Evolutionary conservation across 1,140 invertebrate genomes (phyloP).

Genomic region (Polypedilum pembai): DNA sequence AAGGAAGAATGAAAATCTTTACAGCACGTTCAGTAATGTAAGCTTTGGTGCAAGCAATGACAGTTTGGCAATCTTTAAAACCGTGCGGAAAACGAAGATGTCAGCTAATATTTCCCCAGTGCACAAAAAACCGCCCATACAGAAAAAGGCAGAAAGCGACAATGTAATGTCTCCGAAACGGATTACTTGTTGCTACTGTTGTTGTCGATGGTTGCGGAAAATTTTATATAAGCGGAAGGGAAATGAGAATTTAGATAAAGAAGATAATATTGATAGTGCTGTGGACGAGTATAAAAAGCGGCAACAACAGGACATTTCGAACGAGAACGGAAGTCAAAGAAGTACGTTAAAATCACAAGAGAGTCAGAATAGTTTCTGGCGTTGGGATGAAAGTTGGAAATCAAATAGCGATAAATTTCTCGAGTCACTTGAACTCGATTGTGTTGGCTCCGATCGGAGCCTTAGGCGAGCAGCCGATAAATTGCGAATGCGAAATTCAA

Average conservation of each 20-base stretch:
- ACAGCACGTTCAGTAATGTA: conserved; percentile 29
- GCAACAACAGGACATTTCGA: conserved; percentile 17
- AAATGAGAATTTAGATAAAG: conserved; percentile 41
- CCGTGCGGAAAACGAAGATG: not conserved
- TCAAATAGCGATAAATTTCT: conserved; percentile 43
- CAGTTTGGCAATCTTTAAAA: not conserved
- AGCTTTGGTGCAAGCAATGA: not conserved
- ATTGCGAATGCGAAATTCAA: not conserved
- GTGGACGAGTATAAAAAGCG: conserved; percentile 41
- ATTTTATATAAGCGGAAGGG: conserved; percentile 27
- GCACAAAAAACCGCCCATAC: not conserved
- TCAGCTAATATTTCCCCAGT: conserved; percentile 14
- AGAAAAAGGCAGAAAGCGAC: not conserved
- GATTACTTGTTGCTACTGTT: conserved; percentile 20
- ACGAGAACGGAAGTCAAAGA: conserved; percentile 30
- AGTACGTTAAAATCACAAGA: not conserved
- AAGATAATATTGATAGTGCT: conserved; percentile 43
- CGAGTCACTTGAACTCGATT: conserved; percentile 41
- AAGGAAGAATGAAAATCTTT: conserved; percentile 34
- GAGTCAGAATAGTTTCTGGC: conserved; percentile 33
- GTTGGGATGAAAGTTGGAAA: conserved; percentile 42
- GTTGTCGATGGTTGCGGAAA: conserved; percentile 32
- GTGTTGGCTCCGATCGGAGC: conserved; percentile 27
- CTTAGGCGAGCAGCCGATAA: conserved; percentile 13
- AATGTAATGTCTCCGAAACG: conserved; percentile 29